A percentile compares a stretch with the other conserved stretches of the same genome.
Conservation (phyloP, 2,888 invertebrate species). For the Cyclophora punctaria region DNA sequence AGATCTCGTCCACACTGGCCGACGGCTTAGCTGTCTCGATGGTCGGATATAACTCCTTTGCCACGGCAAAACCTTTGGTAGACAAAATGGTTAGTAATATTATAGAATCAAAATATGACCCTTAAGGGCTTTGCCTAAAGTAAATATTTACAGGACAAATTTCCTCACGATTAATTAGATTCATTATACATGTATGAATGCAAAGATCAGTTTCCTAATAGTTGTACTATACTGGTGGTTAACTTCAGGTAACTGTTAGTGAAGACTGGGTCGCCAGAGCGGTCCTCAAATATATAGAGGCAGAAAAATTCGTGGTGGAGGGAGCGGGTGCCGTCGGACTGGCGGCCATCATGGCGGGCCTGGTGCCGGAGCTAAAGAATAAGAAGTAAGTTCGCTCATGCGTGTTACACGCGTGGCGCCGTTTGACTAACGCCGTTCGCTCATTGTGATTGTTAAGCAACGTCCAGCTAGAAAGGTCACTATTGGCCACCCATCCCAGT, state of each 20-base stretch:
- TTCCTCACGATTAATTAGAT: no score
- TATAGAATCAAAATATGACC: no score
- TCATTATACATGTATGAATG: no score
- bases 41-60: conserved; percentile 90
- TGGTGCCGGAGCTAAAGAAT: conserved; percentile 84
- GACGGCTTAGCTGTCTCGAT: conserved; percentile 92
- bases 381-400: conserved; percentile 77
- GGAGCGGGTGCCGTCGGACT: conserved; percentile 92
- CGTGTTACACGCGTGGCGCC: no score
- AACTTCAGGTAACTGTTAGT: conserved; percentile 79
- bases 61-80: conserved; percentile 80
- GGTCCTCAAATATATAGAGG: conserved; percentile 84
- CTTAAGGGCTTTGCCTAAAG: no score
- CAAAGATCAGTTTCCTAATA: no score
- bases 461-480: no score
- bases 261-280: conserved; percentile 90
- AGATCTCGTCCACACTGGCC: conserved; percentile 84
- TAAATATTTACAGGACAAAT: no score
- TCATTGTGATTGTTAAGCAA: no score
- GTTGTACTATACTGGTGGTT: no score
- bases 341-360: conserved; percentile 88
- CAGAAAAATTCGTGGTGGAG: conserved; percentile 94
- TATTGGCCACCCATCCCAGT: no score
- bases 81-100: conserved; percentile 81
- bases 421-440: no score